Conservation (phyloP, 2,113 vertebrate species). For the Willisornis vidua region DNA sequence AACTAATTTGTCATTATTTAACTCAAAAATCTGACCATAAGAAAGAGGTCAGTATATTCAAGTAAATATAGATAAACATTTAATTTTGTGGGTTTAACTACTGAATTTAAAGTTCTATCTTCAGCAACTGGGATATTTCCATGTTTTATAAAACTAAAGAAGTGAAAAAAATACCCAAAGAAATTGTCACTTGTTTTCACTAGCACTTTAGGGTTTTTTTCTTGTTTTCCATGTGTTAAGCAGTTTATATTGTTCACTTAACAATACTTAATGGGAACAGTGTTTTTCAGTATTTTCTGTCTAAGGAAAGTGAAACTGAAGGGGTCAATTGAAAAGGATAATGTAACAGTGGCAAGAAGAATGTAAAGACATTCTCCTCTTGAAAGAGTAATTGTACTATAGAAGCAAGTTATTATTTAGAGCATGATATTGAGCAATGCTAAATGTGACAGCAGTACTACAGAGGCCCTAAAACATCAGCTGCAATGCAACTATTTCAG, state of each 20-base stretch:
- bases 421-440: not conserved
- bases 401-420: not conserved
- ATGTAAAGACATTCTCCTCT: not conserved
- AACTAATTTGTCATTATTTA: not conserved
- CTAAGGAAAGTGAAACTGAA: not conserved
- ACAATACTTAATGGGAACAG: not conserved
- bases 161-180: not conserved
- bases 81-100: not conserved
- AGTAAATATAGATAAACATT: not conserved
- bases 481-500: not conserved
- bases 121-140: not conserved
- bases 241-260: not conserved
- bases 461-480: not conserved
- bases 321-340: not conserved
- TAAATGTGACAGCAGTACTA: not conserved
- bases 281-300: not conserved
- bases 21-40: not conserved
- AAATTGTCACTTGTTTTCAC: not conserved
- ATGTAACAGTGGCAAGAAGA: not conserved
- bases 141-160: rapidly evolving
- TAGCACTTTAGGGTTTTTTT: not conserved
- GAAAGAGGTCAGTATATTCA: not conserved
- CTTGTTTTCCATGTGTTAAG: not conserved
- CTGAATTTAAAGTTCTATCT: not conserved
- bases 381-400: not conserved